These are phyloP conservation scores for Ovis aries DNA, from an alignment of 2,113 vertebrate species.

Conservation along the genomic window DNA sequence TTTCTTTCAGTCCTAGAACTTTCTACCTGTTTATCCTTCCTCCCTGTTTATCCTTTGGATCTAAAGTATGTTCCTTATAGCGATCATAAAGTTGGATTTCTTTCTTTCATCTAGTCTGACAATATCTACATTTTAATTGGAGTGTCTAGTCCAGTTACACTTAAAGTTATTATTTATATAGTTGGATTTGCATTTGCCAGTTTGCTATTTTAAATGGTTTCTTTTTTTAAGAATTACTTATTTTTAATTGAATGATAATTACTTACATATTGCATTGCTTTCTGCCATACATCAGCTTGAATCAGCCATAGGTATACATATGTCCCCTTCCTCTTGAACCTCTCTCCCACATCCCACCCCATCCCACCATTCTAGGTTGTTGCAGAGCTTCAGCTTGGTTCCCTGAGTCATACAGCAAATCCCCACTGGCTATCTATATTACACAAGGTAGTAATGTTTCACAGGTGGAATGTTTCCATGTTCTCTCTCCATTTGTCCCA, in stretches of 20 bases:
- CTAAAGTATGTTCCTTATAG: background rate
- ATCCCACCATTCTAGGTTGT: background rate
- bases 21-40: background rate
- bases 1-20: background rate
- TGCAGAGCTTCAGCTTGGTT: background rate
- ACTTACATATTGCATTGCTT: background rate
- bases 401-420: background rate
- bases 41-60: background rate
- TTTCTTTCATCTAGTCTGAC: background rate
- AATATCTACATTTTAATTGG: background rate
- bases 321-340: background rate
- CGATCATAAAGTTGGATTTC: background rate
- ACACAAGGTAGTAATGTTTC: background rate
- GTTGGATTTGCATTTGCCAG: background rate
- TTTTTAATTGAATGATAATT: background rate
- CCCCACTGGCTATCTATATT: rapidly evolving
- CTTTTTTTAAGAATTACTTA: background rate
- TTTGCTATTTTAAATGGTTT: background rate
- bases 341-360: background rate
- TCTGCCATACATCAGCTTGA: background rate
- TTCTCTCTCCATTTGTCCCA: background rate
- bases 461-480: background rate
- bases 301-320: background rate
- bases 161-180: background rate
- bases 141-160: background rate